Percentiles rank a stretch among this genome's conserved stretches.
These are phyloP conservation scores for Parauchenoglanis ngamensis DNA, from an alignment of 2,797 vertebrate species.

Conservation along the genomic window DNA sequence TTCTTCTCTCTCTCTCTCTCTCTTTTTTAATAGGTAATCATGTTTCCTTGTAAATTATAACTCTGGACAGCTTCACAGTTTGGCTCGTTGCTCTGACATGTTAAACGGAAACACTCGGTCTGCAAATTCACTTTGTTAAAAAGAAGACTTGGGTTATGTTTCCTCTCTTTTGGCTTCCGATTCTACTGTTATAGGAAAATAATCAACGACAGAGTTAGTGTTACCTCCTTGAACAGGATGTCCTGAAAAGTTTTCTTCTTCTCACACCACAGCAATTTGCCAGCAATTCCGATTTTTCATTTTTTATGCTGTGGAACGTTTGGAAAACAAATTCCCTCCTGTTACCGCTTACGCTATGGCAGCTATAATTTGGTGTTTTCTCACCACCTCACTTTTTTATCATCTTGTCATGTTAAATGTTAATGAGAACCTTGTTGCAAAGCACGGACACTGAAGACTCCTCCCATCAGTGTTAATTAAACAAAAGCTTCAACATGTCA, in stretches of 20 bases:
- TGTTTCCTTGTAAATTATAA: slow-evolving; percentile 60
- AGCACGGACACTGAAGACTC: not conserved
- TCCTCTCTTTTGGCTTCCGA: slow-evolving; percentile 65
- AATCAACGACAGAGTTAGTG: not conserved
- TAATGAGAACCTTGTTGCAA: not conserved
- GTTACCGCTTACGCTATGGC: not conserved
- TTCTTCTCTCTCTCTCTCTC: slow-evolving; percentile 27
- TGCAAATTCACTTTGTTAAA: slow-evolving; percentile 58
- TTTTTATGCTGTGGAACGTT: not conserved
- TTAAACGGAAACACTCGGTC: slow-evolving; percentile 55
- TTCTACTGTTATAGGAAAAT: slow-evolving; percentile 39
- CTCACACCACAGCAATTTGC: not conserved
- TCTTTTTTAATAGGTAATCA: slow-evolving; percentile 40
- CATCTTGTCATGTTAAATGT: not conserved
- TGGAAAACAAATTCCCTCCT: not conserved
- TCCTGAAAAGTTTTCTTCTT: not conserved
- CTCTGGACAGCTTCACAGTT: slow-evolving; percentile 46
- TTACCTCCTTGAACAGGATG: not conserved
- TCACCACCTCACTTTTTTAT: too few species aligned
- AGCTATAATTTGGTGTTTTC: not conserved
- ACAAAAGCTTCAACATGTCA: not conserved
- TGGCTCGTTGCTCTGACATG: slow-evolving; percentile 60
- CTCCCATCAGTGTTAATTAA: not conserved
- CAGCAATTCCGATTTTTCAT: not conserved
- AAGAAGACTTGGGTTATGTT: slow-evolving; percentile 34